Evolutionary conservation across 2,888 invertebrate genomes (phyloP).

Genomic region (Anoplius nigerrimus): DNA sequence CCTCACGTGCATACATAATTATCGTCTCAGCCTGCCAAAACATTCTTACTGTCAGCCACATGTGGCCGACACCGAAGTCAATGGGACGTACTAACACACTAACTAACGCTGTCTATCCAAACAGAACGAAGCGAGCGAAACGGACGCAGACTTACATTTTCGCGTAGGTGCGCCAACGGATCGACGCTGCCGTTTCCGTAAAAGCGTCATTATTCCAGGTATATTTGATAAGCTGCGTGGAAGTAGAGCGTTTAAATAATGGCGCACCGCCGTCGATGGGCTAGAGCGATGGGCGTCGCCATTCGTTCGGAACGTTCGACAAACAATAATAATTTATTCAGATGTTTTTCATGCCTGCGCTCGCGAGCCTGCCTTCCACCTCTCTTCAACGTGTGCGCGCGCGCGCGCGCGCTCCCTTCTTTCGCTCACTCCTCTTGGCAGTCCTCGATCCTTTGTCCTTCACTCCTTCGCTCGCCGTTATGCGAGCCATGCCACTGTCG

Average conservation of each 20-base stretch:
- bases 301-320: slow-evolving; percentile 69
- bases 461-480: too few species aligned
- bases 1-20: too few species aligned
- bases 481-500: too few species aligned
- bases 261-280: slow-evolving; percentile 51
- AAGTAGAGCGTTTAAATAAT: slow-evolving; percentile 73
- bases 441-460: too few species aligned
- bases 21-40: too few species aligned
- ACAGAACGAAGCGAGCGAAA: too few species aligned
- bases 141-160: too few species aligned
- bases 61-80: too few species aligned
- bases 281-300: slow-evolving; percentile 50
- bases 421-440: background rate
- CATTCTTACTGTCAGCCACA: too few species aligned
- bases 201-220: slow-evolving; percentile 64
- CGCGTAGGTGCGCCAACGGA: too few species aligned
- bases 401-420: slow-evolving; percentile 10
- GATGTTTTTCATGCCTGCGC: slow-evolving; percentile 69
- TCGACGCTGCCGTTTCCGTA: slow-evolving; percentile 63
- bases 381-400: slow-evolving; percentile 25
- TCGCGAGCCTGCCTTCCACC: slow-evolving; percentile 5
- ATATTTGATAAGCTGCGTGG: slow-evolving; percentile 70
- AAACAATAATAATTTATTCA: slow-evolving; percentile 75
- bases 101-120: too few species aligned
- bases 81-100: too few species aligned